Evolutionary conservation across 2,113 vertebrate species (phyloP), one percentile per base, ranked within the genome.

Genomic region (Chiloscyllium plagiosum): DNA sequence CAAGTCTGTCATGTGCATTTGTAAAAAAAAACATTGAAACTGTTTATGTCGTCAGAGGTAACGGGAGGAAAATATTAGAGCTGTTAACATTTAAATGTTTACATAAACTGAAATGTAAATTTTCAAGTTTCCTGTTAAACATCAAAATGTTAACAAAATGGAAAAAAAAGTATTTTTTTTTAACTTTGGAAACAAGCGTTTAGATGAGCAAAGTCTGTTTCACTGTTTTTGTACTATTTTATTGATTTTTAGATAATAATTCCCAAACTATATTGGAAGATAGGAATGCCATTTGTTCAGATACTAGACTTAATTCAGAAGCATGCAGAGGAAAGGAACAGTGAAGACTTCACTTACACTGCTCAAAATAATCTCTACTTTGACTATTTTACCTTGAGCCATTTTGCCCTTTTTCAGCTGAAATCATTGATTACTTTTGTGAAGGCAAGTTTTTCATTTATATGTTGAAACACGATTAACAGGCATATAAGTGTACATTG

Each of bases 71-170:
- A 93, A 37, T 65, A 93, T 93, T 93, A n/a, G 90, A 15, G 90
- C 29, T 90, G 87, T 90, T 61, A 61, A n/a, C 50, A 29, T 90
- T 90, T 68, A 93, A 93, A 68, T 93, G 26, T 93, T 65, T 93
- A 37, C 66, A 68, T 22, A 68, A 93, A 94, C 7, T 37, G 65
- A 70, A 70, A 47, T 94, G 52, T 94, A 94, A 47, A 94, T 42
- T 24, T 94, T 42, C 20, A 94, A 22, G 66, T 68, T 69, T 94
- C 92, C 65, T 42, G 66, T n/a, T 68, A 94, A 94, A 94, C 92
- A 69, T 69, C 69, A 94, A 93, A 93, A 94, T 94, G 92, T 94
- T 26, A 94, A 94, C 66, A 69, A 94, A 24, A 90, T 56, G 42
- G 42, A 47, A 47, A 47, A 89, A 15, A 22, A 83, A 29, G 87